Conservation (phyloP, 2,888 invertebrate genomes). For the Cremastobaeus sp. region DNA sequence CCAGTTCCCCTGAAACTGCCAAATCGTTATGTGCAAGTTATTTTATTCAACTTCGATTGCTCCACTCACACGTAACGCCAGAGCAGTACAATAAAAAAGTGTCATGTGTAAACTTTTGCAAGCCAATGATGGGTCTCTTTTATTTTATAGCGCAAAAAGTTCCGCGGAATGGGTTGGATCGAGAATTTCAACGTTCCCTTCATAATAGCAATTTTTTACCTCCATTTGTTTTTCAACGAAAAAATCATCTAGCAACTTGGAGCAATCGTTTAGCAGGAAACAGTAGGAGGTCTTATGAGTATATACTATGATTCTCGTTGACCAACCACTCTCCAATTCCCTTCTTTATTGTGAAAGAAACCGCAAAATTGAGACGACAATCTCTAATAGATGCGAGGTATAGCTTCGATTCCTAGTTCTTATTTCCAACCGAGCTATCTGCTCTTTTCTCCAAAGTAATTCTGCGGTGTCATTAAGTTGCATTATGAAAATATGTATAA, state of each 20-base stretch:
- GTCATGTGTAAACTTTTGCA: too few relatives aligned
- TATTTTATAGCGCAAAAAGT: too few relatives aligned
- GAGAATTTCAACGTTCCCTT: conserved; percentile 13
- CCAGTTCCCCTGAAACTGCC: too few relatives aligned
- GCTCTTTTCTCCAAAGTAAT: not conserved
- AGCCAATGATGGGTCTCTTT: too few relatives aligned
- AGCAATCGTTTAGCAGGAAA: conserved; percentile 56
- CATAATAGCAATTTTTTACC: conserved; percentile 37
- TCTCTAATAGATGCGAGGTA: conserved; percentile 30
- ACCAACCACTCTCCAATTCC: conserved; percentile 52
- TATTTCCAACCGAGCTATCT: not conserved
- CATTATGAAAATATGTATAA: too few relatives aligned
- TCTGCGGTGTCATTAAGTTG: not conserved
- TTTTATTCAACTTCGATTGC: too few relatives aligned
- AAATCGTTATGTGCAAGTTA: too few relatives aligned
- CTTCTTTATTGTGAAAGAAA: conserved; percentile 52
- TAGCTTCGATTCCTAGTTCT: conserved; percentile 21
- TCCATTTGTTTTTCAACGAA: conserved; percentile 35
- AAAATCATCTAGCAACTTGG: conserved; percentile 34
- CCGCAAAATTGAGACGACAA: conserved; percentile 45
- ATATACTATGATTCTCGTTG: conserved; percentile 54
- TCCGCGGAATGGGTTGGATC: not conserved
- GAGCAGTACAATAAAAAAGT: too few relatives aligned
- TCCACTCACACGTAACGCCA: too few relatives aligned
- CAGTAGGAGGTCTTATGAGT: conserved; percentile 56